Percentiles rank a stretch among this genome's conserved stretches.
phyloP scores from a whole-genome alignment of 2,888 invertebrate species.

The Lepidochrysops patricia region DNA sequence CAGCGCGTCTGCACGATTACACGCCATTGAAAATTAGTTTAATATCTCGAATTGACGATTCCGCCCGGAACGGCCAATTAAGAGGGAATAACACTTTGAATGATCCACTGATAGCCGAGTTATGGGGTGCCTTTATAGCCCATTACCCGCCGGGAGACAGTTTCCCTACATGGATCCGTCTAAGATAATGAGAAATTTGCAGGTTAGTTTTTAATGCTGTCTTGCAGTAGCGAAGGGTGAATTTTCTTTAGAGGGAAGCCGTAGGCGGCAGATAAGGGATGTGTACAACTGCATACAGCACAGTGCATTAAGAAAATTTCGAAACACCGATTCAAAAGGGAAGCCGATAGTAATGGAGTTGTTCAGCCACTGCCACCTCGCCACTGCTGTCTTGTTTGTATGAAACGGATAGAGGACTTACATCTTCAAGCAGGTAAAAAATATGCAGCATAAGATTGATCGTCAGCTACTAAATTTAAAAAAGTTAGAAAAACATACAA shows the following conservation, averaged over 20 bases:
- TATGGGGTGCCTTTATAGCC: slow-evolving; percentile 70
- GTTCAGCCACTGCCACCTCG: too few species aligned
- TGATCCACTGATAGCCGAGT: slow-evolving; percentile 67
- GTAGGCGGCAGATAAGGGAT: too few species aligned
- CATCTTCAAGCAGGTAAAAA: not conserved
- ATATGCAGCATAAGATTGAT: not conserved
- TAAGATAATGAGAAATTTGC: slow-evolving; percentile 6
- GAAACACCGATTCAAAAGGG: too few species aligned
- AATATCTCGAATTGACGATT: slow-evolving; percentile 73
- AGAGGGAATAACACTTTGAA: slow-evolving; percentile 67
- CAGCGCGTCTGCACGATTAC: slow-evolving; percentile 63
- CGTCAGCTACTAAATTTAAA: too few species aligned
- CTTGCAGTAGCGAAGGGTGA: too few species aligned
- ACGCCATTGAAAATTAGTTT: slow-evolving; percentile 72
- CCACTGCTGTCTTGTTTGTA: not conserved
- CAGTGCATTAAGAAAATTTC: too few species aligned
- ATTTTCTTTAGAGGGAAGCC: too few species aligned
- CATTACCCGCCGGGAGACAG: slow-evolving; percentile 43
- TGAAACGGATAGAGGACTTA: not conserved
- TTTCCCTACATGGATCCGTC: slow-evolving; percentile 20
- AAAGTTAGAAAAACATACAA: too few species aligned
- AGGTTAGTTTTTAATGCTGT: not conserved
- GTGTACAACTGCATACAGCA: too few species aligned
- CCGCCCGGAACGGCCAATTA: slow-evolving; percentile 70
- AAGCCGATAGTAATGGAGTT: too few species aligned